Evolutionary conservation across 2,888 invertebrate genomes (phyloP).

Genomic region (Dexiosoma caninum): DNA sequence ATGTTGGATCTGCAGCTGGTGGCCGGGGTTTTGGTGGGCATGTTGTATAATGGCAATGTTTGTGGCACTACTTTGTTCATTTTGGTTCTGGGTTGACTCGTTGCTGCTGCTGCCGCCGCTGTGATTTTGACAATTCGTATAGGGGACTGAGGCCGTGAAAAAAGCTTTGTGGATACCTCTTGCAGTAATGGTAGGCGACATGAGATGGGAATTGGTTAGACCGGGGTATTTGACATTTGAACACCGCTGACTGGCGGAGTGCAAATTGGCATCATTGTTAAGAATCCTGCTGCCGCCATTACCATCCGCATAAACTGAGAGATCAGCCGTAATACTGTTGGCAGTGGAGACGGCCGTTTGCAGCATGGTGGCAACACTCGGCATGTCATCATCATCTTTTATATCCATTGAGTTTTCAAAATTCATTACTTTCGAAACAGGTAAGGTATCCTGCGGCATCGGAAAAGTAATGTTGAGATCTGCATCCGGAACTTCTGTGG

Average conservation of each 20-base stretch:
- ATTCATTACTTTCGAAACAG: conserved; percentile 64
- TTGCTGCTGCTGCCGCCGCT: background rate
- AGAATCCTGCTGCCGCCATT: conserved; percentile 69
- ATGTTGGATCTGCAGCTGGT: background rate
- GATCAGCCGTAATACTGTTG: conserved; percentile 59
- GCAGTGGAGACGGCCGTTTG: conserved; percentile 10
- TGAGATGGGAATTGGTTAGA: conserved; percentile 32
- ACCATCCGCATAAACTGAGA: conserved; percentile 70
- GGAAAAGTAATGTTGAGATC: conserved; percentile 55
- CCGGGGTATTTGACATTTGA: conserved; percentile 57
- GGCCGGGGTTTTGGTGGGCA: conserved; percentile 3
- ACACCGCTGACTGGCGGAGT: conserved; percentile 73
- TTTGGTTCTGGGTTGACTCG: conserved; percentile 10
- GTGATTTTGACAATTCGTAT: conserved; percentile 33
- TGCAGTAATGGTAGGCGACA: conserved; percentile 28
- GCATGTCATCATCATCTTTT: conserved; percentile 66
- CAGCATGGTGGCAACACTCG: conserved; percentile 50
- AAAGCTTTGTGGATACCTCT: conserved; percentile 40
- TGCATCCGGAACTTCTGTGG: conserved; percentile 54
- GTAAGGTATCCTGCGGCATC: conserved; percentile 55
- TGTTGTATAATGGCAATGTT: background rate
- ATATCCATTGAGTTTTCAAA: conserved; percentile 60
- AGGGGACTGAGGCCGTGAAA: conserved; percentile 25
- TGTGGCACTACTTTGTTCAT: conserved; percentile 25
- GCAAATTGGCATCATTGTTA: conserved; percentile 74